Conservation (phyloP, 2,113 vertebrate genomes). For the Pseudopipra pipra region DNA sequence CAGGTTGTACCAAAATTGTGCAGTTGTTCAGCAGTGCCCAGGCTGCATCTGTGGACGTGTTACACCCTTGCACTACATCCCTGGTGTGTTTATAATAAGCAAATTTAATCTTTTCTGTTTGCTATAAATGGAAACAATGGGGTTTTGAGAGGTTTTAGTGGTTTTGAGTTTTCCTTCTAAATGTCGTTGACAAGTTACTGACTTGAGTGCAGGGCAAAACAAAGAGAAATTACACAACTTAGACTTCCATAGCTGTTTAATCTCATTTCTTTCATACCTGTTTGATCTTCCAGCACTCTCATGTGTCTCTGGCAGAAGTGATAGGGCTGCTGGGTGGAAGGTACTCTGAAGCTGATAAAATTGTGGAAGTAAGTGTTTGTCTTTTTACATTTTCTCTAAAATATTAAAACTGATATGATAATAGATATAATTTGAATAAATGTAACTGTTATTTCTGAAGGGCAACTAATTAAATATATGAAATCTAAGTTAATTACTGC, state of each 20-base stretch:
- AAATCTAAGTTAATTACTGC: not conserved
- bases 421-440: not conserved
- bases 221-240: not conserved
- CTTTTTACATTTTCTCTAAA: not conserved
- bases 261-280: not conserved
- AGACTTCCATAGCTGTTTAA: not conserved
- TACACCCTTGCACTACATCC: not conserved
- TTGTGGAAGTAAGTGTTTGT: conserved; percentile 83
- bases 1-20: not conserved
- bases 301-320: conserved; percentile 93
- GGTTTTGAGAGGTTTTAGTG: not conserved
- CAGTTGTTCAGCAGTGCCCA: not conserved
- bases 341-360: conserved; percentile 80
- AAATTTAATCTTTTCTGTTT: not conserved
- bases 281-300: conserved; percentile 84
- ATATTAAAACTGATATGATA: not conserved
- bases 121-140: not conserved
- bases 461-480: not conserved
- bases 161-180: not conserved
- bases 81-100: not conserved
- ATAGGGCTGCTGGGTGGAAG: conserved; percentile 93
- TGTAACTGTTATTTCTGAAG: not conserved
- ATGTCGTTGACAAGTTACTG: not conserved
- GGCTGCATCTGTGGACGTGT: accelerated
- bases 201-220: not conserved